Conservation (phyloP, 2,113 vertebrate genomes). For the Percopsis transmontana region DNA sequence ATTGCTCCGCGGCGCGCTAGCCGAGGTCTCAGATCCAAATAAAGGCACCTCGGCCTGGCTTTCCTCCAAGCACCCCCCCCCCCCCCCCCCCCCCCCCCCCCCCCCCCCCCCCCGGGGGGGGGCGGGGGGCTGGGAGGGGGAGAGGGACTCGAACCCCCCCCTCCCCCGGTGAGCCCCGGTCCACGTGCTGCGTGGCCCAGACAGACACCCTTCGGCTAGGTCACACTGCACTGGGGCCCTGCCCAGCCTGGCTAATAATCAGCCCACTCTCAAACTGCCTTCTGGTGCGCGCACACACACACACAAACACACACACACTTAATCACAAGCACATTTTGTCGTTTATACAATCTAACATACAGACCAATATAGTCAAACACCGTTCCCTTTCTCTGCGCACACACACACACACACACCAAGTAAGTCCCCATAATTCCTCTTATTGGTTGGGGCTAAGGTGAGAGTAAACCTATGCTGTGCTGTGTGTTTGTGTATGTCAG, state of each 20-base stretch:
- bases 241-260: constrained; percentile 59
- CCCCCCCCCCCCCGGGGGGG: neutral
- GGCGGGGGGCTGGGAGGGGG: constrained; percentile 14
- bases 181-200: constrained; percentile 73
- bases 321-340: constrained; percentile 9
- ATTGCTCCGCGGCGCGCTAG: too few species aligned
- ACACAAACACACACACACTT: constrained; percentile 9
- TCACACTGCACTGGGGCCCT: constrained; percentile 50
- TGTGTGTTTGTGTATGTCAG: constrained; percentile 71
- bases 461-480: constrained; percentile 49
- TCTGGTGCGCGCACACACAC: neutral
- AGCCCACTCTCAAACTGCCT: constrained; percentile 40
- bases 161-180: constrained; percentile 51
- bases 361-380: constrained; percentile 37
- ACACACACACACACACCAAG: constrained; percentile 5
- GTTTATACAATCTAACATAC: neutral
- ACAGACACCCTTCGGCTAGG: constrained; percentile 67
- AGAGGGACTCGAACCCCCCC: constrained; percentile 16
- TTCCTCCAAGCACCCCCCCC: too few species aligned
- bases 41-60: too few species aligned
- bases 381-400: constrained; percentile 2
- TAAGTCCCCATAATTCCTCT: constrained; percentile 27
- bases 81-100: neutral
- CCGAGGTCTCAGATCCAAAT: too few species aligned
- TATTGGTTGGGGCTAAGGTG: constrained; percentile 47